A percentile compares a stretch with the other conserved stretches of the same genome.
These are phyloP conservation scores for Stenodema calcarata DNA, from an alignment of 2,888 invertebrate species.

Conservation along the genomic window DNA sequence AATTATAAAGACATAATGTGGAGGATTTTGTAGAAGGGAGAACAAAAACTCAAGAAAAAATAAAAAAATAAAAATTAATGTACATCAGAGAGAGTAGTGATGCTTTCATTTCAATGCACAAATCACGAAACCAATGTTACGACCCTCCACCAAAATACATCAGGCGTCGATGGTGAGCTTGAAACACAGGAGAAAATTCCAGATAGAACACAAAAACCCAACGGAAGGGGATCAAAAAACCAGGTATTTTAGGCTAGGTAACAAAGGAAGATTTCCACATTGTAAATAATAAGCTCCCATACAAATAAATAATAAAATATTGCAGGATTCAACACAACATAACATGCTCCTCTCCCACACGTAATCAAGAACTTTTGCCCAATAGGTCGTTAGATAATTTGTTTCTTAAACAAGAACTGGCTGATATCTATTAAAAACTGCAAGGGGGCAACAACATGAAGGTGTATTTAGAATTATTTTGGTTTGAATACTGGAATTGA, in stretches of 20 bases:
- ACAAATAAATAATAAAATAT: slow-evolving; percentile 15
- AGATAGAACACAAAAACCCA: background rate
- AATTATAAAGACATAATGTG: background rate
- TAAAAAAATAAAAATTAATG: background rate
- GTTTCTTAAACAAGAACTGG: background rate
- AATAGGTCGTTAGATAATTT: background rate
- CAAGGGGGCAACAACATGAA: no score
- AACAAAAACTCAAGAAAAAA: slow-evolving; percentile 14
- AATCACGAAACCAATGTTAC: slow-evolving; percentile 12
- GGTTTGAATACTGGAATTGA: no score
- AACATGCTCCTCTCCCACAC: slow-evolving; percentile 39
- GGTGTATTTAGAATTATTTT: no score
- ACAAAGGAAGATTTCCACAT: background rate
- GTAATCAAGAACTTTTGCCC: slow-evolving; percentile 11
- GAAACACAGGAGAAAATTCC: slow-evolving; percentile 29
- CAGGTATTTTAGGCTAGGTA: background rate
- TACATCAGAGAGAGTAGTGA: background rate
- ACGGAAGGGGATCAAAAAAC: background rate
- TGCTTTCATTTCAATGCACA: background rate
- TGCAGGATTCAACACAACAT: slow-evolving; percentile 37
- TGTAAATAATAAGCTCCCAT: slow-evolving; percentile 4
- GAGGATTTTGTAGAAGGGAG: slow-evolving; percentile 9
- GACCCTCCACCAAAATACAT: slow-evolving; percentile 31
- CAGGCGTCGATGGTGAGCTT: slow-evolving; percentile 37
- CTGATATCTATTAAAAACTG: no score